These are phyloP conservation scores for Platycnemis pennipes DNA, from an alignment of 2,888 invertebrate species.

Conservation along the genomic window DNA sequence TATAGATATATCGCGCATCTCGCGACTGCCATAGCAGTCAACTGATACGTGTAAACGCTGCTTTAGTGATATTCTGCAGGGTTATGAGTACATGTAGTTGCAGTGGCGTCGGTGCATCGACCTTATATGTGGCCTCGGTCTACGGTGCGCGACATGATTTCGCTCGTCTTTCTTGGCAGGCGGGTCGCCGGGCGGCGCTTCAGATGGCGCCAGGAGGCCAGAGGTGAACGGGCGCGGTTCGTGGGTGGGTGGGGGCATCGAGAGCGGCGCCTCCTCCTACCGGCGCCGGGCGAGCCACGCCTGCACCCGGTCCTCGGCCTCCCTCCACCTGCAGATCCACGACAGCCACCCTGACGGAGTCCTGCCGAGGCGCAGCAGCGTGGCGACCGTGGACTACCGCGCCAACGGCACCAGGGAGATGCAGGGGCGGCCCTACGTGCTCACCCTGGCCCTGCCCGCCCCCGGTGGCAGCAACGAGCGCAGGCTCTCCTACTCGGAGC, in stretches of 20 bases:
- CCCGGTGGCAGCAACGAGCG: not conserved
- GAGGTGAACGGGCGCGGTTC: not conserved
- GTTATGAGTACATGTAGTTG: too few relatives aligned
- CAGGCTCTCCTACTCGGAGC: not conserved
- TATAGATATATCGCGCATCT: too few relatives aligned
- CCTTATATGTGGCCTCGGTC: not conserved
- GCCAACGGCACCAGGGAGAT: not conserved
- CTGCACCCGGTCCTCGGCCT: not conserved
- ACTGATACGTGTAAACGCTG: too few relatives aligned
- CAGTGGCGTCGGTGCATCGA: not conserved
- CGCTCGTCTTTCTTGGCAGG: not conserved
- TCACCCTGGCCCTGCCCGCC: not conserved
- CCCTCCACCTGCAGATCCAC: not conserved
- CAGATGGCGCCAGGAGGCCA: not conserved
- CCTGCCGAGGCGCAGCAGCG: not conserved
- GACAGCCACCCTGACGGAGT: not conserved
- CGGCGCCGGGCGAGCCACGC: slow-evolving; percentile 14
- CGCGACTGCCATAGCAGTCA: too few relatives aligned
- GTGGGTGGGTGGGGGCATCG: not conserved
- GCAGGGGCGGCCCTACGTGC: not conserved
- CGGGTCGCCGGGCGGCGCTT: not conserved
- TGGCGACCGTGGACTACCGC: not conserved
- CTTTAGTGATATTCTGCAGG: too few relatives aligned
- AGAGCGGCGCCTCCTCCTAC: not conserved
- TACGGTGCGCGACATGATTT: not conserved